Base-by-base conservation (phyloP, 2,797 vertebrate genomes). In the Microctenopoma steveboyesi region DNA sequence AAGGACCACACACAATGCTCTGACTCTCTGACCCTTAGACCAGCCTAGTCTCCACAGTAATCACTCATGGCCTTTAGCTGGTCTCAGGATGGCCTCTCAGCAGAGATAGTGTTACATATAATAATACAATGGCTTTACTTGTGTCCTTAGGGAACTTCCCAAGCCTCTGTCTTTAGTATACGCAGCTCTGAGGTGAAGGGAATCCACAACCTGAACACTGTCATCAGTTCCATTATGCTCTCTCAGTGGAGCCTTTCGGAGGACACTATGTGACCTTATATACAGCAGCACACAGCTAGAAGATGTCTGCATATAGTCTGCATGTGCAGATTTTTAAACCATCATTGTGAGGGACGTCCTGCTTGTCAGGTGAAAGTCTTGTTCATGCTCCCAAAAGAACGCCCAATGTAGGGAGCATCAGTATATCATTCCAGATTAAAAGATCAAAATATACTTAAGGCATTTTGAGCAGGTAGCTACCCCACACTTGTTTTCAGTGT, bases 1-100 rank as follows among this genome's bases (percentile, higher is more conserved):
- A 28, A 54, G 74, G 88, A 90, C 90, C 89, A 90, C 92, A 91
- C 91, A 89, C 86, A 84, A 51, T 58, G 87, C 72, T 67, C 42
- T 59, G 68, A 80, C 74, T 72, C 69, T 45, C 66, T 89, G 88
- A 91, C 89, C 85, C 67, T 39, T 51, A 37, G 42, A 40, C 37
- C 35, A 52, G 67, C 76, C 74, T 64, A 15, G 63, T 60, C 71
- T 71, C 69, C 64, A 37, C 39, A 54, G 73, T 75, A 87, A 83
- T 89, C 79, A 62, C 68, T 54, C 45, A 18, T 42, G 72, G 69
- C 76, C 82, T 72, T 68, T 48, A 63, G 57, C 87, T 69, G 64
- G 73, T 80, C 80, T 81, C 52, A 72, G 73, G 59, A 72, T 69
- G 53, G 64, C 65, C 46, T 59, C 64, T 7, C 52, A 67, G 60